These are phyloP conservation scores for Upupa epops DNA, from an alignment of 2,113 vertebrate genomes.

Conservation along the genomic window DNA sequence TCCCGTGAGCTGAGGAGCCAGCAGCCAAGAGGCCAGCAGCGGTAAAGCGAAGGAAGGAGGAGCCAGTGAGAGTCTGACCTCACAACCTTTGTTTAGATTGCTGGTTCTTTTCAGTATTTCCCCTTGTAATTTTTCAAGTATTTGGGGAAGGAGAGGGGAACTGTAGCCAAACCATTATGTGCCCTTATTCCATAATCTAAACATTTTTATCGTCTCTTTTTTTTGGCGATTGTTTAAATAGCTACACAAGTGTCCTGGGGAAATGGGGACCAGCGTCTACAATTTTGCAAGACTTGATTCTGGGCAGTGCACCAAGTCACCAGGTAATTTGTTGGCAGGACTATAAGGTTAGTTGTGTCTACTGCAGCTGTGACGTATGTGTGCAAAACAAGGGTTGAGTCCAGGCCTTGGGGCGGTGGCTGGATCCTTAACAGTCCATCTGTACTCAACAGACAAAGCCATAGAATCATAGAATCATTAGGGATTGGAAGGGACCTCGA, in stretches of 20 bases:
- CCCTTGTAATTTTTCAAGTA: slow-evolving; percentile 21
- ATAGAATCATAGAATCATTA: no score
- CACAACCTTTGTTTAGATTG: slow-evolving; percentile 23
- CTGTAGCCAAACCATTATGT: slow-evolving; percentile 3
- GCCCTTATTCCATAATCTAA: slow-evolving; percentile 1
- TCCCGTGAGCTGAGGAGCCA: neutral
- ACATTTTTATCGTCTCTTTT: neutral
- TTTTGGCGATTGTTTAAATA: neutral
- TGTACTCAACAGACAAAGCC: neutral
- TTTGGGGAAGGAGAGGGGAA: slow-evolving; percentile 1
- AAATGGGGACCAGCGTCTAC: neutral
- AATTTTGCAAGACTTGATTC: neutral
- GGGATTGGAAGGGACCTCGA: no score
- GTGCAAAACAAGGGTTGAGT: neutral
- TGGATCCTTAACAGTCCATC: neutral
- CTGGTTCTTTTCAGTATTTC: slow-evolving; percentile 34
- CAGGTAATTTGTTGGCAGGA: slow-evolving; percentile 30
- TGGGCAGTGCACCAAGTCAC: neutral
- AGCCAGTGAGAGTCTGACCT: slow-evolving; percentile 39
- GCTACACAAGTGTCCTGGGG: neutral
- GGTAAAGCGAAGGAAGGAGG: slow-evolving; percentile 40
- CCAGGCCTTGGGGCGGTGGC: neutral
- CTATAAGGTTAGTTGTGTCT: neutral
- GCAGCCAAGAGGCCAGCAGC: neutral
- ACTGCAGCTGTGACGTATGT: neutral